These are phyloP conservation scores for Gobio gobio DNA, from an alignment of 2,113 vertebrate genomes.

Conservation along the genomic window DNA sequence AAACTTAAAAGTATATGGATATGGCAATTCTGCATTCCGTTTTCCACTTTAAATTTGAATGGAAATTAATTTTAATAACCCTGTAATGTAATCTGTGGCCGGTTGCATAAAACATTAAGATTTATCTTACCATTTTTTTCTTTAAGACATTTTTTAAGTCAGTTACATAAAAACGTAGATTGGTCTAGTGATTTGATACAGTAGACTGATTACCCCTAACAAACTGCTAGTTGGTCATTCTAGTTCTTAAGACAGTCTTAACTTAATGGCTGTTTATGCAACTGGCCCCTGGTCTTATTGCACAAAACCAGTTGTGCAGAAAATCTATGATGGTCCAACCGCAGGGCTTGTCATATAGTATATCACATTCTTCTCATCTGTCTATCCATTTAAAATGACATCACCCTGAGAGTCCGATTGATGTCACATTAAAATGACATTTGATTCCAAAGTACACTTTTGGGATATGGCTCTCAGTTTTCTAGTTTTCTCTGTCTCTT, in stretches of 20 bases:
- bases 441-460: slow-evolving; percentile 14
- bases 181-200: too few relatives aligned
- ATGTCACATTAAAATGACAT: slow-evolving; percentile 39
- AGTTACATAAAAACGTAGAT: too few relatives aligned
- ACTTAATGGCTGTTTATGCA: too few relatives aligned
- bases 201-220: too few relatives aligned
- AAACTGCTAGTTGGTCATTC: too few relatives aligned
- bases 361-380: slow-evolving; percentile 27
- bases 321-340: neutral
- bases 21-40: neutral
- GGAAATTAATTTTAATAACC: neutral
- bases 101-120: too few relatives aligned
- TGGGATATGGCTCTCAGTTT: neutral
- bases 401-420: slow-evolving; percentile 6
- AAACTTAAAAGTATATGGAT: neutral
- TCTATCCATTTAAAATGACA: slow-evolving; percentile 26
- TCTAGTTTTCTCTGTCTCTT: neutral
- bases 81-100: neutral
- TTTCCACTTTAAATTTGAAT: neutral
- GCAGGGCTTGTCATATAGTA: slow-evolving; percentile 14
- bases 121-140: too few relatives aligned
- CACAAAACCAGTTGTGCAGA: neutral
- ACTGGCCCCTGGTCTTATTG: neutral
- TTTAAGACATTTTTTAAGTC: too few relatives aligned
- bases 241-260: too few relatives aligned